A percentile compares a stretch with the other conserved stretches of the same genome.
Evolutionary conservation across 2,113 vertebrate genomes (phyloP).

Genomic region (Callipepla squamata): DNA sequence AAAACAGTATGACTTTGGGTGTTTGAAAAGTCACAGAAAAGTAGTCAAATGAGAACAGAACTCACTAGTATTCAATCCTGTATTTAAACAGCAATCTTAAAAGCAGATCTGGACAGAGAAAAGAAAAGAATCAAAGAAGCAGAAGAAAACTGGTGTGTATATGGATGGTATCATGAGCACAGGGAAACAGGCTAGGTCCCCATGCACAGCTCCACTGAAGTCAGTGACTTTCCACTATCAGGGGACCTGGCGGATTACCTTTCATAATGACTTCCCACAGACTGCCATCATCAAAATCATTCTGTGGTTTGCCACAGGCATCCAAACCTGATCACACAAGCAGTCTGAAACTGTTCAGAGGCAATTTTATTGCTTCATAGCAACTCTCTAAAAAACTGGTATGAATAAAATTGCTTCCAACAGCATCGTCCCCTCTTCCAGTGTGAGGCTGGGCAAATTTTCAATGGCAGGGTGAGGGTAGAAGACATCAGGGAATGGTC

Average conservation of each 20-base stretch:
- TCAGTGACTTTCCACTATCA: background rate
- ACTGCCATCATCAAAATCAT: background rate
- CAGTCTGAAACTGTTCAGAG: background rate
- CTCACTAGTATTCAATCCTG: background rate
- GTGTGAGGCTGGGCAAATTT: background rate
- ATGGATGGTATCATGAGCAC: rapidly evolving
- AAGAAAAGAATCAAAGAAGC: background rate
- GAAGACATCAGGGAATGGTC: background rate
- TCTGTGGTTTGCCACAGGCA: background rate
- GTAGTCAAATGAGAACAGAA: background rate
- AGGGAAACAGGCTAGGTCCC: background rate
- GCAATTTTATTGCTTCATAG: background rate
- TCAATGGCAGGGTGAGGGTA: background rate
- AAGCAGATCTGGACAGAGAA: background rate
- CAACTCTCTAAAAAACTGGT: background rate
- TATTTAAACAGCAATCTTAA: background rate
- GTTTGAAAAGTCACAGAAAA: background rate
- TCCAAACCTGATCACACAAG: background rate
- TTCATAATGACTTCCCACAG: rapidly evolving
- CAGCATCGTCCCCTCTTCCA: background rate
- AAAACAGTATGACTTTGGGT: no score
- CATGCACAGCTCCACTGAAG: background rate
- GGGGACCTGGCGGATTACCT: background rate
- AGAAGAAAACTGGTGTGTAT: background rate
- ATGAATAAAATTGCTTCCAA: background rate